These are phyloP conservation scores for Nematolebias whitei DNA, from an alignment of 2,113 vertebrate species.

Conservation along the genomic window DNA sequence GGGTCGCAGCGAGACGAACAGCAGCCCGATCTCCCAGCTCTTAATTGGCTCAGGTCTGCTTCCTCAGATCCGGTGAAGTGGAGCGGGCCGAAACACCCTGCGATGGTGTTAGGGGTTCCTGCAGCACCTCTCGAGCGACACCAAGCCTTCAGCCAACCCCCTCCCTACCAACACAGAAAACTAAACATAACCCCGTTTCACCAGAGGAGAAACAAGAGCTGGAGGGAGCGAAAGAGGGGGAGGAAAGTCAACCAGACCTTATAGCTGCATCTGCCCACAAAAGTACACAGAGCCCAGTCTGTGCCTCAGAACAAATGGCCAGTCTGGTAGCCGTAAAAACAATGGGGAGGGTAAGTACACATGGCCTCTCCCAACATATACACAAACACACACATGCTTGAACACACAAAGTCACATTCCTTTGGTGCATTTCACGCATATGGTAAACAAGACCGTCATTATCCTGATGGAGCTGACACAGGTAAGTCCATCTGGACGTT, in stretches of 20 bases:
- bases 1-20: constrained; percentile 60
- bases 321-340: constrained; percentile 71
- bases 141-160: constrained; percentile 33
- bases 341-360: constrained; percentile 71
- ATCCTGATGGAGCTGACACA: constrained; percentile 50
- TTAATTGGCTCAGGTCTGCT: constrained; percentile 74
- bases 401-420: constrained; percentile 55
- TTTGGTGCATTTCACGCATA: constrained; percentile 67
- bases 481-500: constrained; percentile 61
- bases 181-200: constrained; percentile 62
- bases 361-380: constrained; percentile 57
- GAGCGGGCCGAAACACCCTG: constrained; percentile 68
- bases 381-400: constrained; percentile 22
- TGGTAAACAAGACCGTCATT: constrained; percentile 69
- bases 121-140: constrained; percentile 40
- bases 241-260: constrained; percentile 51
- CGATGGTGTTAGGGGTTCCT: constrained; percentile 72
- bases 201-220: constrained; percentile 44
- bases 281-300: constrained; percentile 55
- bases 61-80: constrained; percentile 76
- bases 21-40: constrained; percentile 61
- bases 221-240: constrained; percentile 14
- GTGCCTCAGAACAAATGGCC: constrained; percentile 66
- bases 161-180: constrained; percentile 27
- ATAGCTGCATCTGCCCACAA: constrained; percentile 47